phyloP scores from a whole-genome alignment of 2,797 vertebrate species.

The Alauda arvensis region DNA sequence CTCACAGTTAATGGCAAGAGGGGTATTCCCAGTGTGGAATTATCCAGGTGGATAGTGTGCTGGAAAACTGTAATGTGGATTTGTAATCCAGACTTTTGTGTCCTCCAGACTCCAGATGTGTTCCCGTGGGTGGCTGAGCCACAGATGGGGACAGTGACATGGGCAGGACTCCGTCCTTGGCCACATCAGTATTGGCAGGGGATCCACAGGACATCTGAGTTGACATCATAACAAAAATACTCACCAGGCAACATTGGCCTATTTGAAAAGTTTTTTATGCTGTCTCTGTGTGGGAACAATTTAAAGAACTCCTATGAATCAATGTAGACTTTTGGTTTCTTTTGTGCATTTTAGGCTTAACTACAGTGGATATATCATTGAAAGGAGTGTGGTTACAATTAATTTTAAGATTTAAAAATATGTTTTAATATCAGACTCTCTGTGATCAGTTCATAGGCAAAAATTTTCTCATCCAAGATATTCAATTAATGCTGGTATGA shows the following conservation, averaged over 20 bases:
- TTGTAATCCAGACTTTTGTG: not conserved
- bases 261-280: not conserved
- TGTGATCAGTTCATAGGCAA: not conserved
- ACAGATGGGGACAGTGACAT: accelerated
- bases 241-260: not conserved
- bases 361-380: not conserved
- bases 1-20: not conserved
- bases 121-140: not conserved
- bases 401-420: not conserved
- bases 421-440: not conserved
- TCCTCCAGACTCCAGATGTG: not conserved
- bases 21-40: not conserved
- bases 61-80: not conserved
- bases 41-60: not conserved
- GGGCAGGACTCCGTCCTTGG: not conserved
- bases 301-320: not conserved
- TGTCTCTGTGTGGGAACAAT: not conserved
- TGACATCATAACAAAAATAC: not conserved
- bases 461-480: not conserved
- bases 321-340: not conserved
- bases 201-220: not conserved
- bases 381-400: not conserved
- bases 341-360: not conserved
- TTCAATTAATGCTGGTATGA: not conserved
- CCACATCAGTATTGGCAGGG: not conserved